phyloP scores from a whole-genome alignment of 2,888 invertebrate species.

The Heliconius erato region DNA sequence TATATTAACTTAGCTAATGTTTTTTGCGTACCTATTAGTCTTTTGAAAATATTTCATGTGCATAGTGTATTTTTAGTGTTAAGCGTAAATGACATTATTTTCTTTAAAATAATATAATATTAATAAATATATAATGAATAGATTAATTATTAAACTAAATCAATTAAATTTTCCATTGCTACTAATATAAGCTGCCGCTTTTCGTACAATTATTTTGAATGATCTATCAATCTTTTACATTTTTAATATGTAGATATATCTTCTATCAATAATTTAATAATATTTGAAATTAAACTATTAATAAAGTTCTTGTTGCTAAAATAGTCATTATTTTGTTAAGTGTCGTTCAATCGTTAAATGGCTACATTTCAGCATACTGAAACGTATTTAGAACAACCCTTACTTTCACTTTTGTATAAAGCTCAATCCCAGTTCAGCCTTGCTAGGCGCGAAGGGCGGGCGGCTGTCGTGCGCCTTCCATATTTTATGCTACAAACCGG shows the following conservation, averaged over 20 bases:
- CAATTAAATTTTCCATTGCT: not conserved
- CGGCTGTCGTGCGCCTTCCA: conserved; percentile 45
- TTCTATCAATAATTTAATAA: not conserved
- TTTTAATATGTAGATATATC: not conserved
- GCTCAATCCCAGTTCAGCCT: conserved; percentile 56
- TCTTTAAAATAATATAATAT: not conserved
- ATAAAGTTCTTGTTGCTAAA: not conserved
- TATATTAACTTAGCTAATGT: too few relatives aligned
- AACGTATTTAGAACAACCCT: conserved; percentile 25
- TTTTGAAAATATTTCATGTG: not conserved
- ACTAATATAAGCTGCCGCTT: not conserved
- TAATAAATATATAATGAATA: not conserved
- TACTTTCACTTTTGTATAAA: conserved; percentile 29
- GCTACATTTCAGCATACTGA: not conserved
- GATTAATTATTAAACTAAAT: not conserved
- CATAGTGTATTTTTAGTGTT: not conserved
- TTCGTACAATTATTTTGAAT: not conserved
- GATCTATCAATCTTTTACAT: not conserved
- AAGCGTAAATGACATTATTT: not conserved
- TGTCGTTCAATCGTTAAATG: conserved; percentile 21
- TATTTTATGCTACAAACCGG: not conserved
- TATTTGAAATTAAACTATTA: not conserved
- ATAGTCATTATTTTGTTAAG: not conserved
- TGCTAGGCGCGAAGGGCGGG: conserved; percentile 62
- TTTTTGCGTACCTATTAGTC: not conserved